These are phyloP conservation scores for Drosophila paracracens DNA, from an alignment of 2,888 invertebrate species.

Conservation along the genomic window DNA sequence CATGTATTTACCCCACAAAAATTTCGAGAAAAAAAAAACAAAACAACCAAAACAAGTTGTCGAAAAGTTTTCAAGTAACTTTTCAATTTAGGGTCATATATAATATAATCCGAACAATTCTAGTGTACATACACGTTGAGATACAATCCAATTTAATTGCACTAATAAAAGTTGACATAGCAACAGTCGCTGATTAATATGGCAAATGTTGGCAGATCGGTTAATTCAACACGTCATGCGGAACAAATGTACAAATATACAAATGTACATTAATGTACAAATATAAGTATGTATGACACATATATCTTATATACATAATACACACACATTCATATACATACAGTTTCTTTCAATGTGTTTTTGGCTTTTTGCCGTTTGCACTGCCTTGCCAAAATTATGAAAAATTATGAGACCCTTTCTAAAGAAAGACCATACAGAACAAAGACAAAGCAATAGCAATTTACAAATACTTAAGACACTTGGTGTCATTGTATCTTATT, in stretches of 20 bases:
- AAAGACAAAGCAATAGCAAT: conserved; percentile 38
- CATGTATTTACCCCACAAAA: conserved; percentile 7
- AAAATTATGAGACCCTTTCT: conserved; percentile 73
- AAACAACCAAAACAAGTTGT: background rate
- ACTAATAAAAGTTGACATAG: conserved; percentile 49
- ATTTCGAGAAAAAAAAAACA: conserved; percentile 4
- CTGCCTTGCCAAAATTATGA: conserved; percentile 72
- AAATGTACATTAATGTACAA: conserved; percentile 11
- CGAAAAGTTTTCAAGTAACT: conserved; percentile 16
- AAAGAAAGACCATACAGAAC: conserved; percentile 53
- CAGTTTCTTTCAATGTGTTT: conserved; percentile 36
- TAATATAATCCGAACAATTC: conserved; percentile 28
- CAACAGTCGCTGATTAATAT: conserved; percentile 40
- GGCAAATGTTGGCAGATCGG: conserved; percentile 41
- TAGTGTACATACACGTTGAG: conserved; percentile 19
- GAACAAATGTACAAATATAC: conserved; percentile 36
- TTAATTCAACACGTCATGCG: conserved; percentile 58
- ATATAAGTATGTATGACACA: conserved; percentile 6
- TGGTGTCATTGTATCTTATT: background rate
- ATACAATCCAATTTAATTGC: conserved; percentile 52
- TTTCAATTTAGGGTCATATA: conserved; percentile 1
- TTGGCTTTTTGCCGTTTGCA: conserved; percentile 58
- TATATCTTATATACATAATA: background rate
- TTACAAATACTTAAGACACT: background rate
- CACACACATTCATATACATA: conserved; percentile 2